Evolutionary conservation across 2,113 vertebrate genomes (phyloP).

Genomic region (Physeter macrocephalus): DNA sequence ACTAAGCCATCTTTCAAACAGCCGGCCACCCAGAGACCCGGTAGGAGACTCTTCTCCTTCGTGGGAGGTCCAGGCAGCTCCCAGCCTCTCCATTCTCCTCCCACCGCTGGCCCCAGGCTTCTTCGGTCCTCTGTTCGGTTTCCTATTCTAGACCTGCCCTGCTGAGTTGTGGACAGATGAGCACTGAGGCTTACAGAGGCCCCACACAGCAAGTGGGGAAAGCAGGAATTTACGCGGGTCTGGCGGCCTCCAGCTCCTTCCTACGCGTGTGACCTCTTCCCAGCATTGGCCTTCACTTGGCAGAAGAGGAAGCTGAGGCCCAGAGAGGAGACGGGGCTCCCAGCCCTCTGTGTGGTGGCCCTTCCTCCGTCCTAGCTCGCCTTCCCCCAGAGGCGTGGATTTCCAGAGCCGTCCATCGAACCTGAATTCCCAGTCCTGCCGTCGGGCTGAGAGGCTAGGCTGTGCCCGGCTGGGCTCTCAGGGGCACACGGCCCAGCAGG

Average conservation of each 20-base stretch:
- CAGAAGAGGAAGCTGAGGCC: neutral
- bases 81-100: neutral
- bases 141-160: neutral
- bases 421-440: neutral
- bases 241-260: neutral
- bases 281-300: neutral
- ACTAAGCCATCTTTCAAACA: neutral
- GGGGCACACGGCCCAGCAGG: neutral
- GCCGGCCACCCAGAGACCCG: neutral
- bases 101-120: too few relatives aligned
- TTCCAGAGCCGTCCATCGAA: neutral
- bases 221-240: neutral
- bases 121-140: neutral
- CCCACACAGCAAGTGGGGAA: too few relatives aligned
- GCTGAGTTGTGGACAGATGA: neutral
- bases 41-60: fast-evolving
- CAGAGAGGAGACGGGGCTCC: neutral
- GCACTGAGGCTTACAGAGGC: neutral
- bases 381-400: neutral
- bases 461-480: too few relatives aligned
- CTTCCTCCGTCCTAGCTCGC: neutral
- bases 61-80: neutral
- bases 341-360: fast-evolving
- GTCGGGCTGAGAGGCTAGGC: neutral
- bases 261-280: fast-evolving